Conservation (phyloP, 2,888 invertebrate species). For the Cyclophora punctaria region DNA sequence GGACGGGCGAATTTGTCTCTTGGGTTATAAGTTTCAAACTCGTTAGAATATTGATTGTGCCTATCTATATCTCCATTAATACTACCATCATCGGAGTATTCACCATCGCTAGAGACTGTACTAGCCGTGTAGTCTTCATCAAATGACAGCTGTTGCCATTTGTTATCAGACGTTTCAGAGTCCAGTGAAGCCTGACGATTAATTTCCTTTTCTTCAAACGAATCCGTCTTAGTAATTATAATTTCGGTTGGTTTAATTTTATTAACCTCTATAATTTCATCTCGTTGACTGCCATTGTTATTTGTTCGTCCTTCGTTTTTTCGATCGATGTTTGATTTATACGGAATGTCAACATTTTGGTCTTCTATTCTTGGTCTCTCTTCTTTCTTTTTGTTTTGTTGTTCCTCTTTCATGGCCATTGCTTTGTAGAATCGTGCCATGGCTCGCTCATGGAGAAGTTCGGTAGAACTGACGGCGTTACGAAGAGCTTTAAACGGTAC, state of each 20-base stretch:
- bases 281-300: constrained; percentile 17
- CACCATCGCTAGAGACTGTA: constrained; percentile 73
- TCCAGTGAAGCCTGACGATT: constrained; percentile 41
- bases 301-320: constrained; percentile 17
- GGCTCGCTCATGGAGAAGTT: constrained; percentile 86
- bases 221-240: constrained; percentile 49
- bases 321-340: constrained; percentile 28
- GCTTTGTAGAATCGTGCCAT: constrained; percentile 89
- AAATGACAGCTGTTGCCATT: constrained; percentile 69
- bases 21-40: constrained; percentile 81
- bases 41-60: constrained; percentile 54
- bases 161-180: constrained; percentile 45
- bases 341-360: constrained; percentile 53
- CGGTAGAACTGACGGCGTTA: constrained; percentile 86
- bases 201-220: constrained; percentile 42
- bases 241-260: constrained; percentile 34
- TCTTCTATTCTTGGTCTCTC: constrained; percentile 28
- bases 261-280: constrained; percentile 10
- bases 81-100: constrained; percentile 60
- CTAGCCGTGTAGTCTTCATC: constrained; percentile 79
- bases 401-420: constrained; percentile 82
- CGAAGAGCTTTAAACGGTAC: constrained; percentile 77
- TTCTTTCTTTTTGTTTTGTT: constrained; percentile 62
- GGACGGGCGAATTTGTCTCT: constrained; percentile 62
- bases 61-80: constrained; percentile 49